Evolutionary conservation across 2,113 vertebrate genomes (phyloP).

Genomic region (Daubentonia madagascariensis): DNA sequence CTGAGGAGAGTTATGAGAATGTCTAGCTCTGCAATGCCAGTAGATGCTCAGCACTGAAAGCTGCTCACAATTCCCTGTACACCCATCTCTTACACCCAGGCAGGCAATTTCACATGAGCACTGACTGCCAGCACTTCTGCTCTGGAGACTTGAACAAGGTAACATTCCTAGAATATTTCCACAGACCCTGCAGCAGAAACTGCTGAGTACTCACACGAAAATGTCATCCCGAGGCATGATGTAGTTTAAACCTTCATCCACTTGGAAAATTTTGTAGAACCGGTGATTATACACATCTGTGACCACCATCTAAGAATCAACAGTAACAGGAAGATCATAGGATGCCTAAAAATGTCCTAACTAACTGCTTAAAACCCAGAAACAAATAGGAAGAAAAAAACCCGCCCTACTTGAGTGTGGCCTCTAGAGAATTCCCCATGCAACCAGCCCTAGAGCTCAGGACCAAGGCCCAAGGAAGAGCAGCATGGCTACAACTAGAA

Average conservation of each 20-base stretch:
- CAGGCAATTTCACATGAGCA: not conserved
- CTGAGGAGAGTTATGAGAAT: not conserved
- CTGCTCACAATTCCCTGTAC: not conserved
- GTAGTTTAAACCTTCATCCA: slow-evolving; percentile 94
- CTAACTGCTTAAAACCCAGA: not conserved
- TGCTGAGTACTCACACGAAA: slow-evolving; percentile 91
- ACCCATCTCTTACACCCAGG: not conserved
- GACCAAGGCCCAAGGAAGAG: not conserved
- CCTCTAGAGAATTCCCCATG: not conserved
- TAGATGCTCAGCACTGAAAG: not conserved
- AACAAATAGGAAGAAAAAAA: not conserved
- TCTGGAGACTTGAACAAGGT: not conserved
- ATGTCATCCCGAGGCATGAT: slow-evolving; percentile 98
- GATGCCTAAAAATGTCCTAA: not conserved
- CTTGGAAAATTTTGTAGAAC: slow-evolving; percentile 97
- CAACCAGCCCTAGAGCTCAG: not conserved
- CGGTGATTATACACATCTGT: slow-evolving; percentile 98
- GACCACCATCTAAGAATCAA: slow-evolving; percentile 94
- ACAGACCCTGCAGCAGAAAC: not conserved
- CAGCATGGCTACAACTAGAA: not conserved
- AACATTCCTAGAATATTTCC: not conserved
- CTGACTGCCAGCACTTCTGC: not conserved
- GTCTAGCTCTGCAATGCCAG: not conserved
- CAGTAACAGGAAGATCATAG: slow-evolving; percentile 37
- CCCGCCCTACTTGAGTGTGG: accelerated